A percentile compares a stretch with the other conserved stretches of the same genome.
phyloP scores from a whole-genome alignment of 2,888 invertebrate species.

The Gnatocerus cornutus region DNA sequence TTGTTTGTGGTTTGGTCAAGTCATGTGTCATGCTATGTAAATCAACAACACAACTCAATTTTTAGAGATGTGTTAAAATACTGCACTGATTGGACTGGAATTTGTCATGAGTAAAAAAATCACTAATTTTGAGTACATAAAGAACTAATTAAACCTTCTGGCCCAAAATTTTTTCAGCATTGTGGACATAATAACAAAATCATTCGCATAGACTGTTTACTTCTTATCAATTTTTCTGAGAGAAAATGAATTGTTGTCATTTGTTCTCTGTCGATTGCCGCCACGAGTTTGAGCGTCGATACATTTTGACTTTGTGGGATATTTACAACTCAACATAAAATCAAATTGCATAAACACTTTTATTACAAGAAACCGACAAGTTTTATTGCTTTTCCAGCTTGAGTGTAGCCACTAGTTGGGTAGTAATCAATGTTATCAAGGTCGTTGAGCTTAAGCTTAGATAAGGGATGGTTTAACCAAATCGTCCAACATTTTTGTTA shows the following conservation, averaged over 20 bases:
- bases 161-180: too few species aligned
- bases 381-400: slow-evolving; percentile 27
- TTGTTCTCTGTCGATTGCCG: too few species aligned
- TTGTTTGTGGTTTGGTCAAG: too few species aligned
- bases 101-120: too few species aligned
- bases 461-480: slow-evolving; percentile 33
- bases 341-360: slow-evolving; percentile 34
- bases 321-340: slow-evolving; percentile 31
- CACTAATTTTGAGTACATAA: too few species aligned
- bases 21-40: too few species aligned
- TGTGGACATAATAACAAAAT: too few species aligned
- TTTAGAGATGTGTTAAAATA: neutral
- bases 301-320: slow-evolving; percentile 24
- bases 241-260: too few species aligned
- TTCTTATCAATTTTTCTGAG: too few species aligned
- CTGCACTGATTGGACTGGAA: too few species aligned
- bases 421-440: slow-evolving; percentile 40
- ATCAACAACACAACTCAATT: neutral
- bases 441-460: slow-evolving; percentile 29
- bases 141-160: too few species aligned
- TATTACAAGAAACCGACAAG: slow-evolving; percentile 25
- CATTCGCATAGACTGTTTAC: too few species aligned
- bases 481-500: slow-evolving; percentile 16
- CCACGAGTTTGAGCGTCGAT: slow-evolving; percentile 4
- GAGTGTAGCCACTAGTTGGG: slow-evolving; percentile 26